Evolutionary conservation across 2,888 invertebrate species (phyloP), one percentile per base, ranked within the genome.

Genomic region (Brachynemurus nebulosus): DNA sequence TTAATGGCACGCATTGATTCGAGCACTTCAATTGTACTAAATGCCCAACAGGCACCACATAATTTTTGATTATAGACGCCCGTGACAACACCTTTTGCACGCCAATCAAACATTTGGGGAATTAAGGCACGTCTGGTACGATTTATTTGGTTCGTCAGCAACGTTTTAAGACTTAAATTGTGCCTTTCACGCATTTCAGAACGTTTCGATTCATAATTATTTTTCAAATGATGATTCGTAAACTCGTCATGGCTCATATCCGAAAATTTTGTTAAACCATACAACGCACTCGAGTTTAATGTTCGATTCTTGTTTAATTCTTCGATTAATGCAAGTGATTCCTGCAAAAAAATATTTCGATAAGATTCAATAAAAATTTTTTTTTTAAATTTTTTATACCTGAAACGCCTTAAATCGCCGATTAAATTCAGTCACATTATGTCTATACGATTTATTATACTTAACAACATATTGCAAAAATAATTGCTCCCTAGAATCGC

Each of bases 41-140:
- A 86, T 0, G 88, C 88, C 86, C 88, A 89, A 60, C 89, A 89
- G 0, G 86, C 88, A 2, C 88, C 88, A 62, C 89, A 89, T 8
- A 69, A 55, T 9, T 76, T 76, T 62, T 89, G 89, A 60, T 80
- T 76, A 42, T 74, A 71, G 0, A 89, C 72, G 1, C 73, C 63
- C 2, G 80, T 74, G 2, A 89, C 66, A 8, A 78, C 73, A 19
- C 76, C 76, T 55, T 76, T 74, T 0, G 69, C 61, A 51, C 80
- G 54, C 62, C 63, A 63, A 50, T 64, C 63, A n/a, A 64, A 47
- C 52, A 57, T 60, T 43, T 45, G 23, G 3, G 62, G 61, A 19
- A 62, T 20, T 7, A 34, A 11, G 17, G 44, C 38, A 12, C 44
- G 25, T n/a, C 43, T 36, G 12, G 20, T 33, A 7, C 12, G 3